Evolutionary conservation across 2,797 vertebrate species (phyloP).

Genomic region (Furcifer pardalis): DNA sequence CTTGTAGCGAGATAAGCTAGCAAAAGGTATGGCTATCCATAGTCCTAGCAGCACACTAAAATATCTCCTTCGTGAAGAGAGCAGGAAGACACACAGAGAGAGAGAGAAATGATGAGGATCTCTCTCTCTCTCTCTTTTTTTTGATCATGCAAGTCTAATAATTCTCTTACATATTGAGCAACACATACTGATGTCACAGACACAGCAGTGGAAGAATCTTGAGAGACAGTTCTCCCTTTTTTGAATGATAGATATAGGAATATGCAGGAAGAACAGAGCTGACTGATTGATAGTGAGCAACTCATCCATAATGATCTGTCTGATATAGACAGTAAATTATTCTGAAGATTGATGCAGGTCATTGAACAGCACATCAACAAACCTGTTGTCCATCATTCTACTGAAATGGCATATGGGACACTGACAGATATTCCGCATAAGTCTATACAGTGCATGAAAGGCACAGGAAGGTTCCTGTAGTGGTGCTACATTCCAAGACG

Average conservation of each 20-base stretch:
- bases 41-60: not conserved
- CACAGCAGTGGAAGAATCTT: conserved; percentile 49
- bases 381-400: conserved; percentile 69
- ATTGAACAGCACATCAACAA: conserved; percentile 71
- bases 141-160: conserved; percentile 43
- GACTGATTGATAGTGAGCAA: conserved; percentile 70
- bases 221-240: conserved; percentile 57
- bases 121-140: conserved; percentile 13
- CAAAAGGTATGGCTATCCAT: not conserved
- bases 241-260: conserved; percentile 68
- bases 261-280: conserved; percentile 69
- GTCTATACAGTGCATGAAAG: conserved; percentile 32
- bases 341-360: conserved; percentile 74
- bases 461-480: conserved; percentile 26
- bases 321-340: conserved; percentile 73
- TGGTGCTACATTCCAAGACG: not conserved
- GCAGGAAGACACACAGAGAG: not conserved
- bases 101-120: not conserved
- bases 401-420: conserved; percentile 51
- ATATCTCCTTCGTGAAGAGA: conserved; percentile 17
- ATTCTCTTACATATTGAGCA: conserved; percentile 54
- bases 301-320: conserved; percentile 74
- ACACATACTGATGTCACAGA: conserved; percentile 44
- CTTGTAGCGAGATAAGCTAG: too few relatives aligned
- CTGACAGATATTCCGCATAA: conserved; percentile 48